Evolutionary conservation across 2,113 vertebrate species (phyloP).

Genomic region (Crotalus horridus): DNA sequence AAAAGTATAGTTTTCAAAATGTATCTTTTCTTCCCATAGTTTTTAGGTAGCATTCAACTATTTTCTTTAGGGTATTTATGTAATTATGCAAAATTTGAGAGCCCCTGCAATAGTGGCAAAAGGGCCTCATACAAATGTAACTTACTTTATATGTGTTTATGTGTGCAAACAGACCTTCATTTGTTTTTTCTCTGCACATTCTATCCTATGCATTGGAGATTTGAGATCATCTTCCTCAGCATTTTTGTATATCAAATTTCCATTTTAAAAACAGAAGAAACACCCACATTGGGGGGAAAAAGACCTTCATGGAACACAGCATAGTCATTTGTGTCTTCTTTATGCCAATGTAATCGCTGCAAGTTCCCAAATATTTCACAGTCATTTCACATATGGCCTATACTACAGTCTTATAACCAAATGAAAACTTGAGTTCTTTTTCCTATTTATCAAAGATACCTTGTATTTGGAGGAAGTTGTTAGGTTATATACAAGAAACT

Average conservation of each 20-base stretch:
- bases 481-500: not conserved
- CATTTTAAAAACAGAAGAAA: not conserved
- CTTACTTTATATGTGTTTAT: not conserved
- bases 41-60: not conserved
- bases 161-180: not conserved
- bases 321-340: not conserved
- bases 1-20: not conserved
- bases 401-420: not conserved
- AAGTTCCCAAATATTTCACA: not conserved
- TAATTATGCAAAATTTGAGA: not conserved
- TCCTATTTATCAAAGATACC: not conserved
- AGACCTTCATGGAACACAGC: not conserved
- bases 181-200: not conserved
- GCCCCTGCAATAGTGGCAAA: not conserved
- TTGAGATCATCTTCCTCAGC: not conserved
- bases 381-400: not conserved
- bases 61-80: not conserved
- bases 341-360: not conserved
- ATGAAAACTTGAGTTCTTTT: not conserved
- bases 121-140: not conserved
- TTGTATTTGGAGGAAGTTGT: not conserved
- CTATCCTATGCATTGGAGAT: not conserved
- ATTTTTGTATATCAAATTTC: not conserved
- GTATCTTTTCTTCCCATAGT: not conserved
- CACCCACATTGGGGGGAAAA: not conserved